Evolutionary conservation across 2,113 vertebrate species (phyloP).

Genomic region (Coracopsis vasa): DNA sequence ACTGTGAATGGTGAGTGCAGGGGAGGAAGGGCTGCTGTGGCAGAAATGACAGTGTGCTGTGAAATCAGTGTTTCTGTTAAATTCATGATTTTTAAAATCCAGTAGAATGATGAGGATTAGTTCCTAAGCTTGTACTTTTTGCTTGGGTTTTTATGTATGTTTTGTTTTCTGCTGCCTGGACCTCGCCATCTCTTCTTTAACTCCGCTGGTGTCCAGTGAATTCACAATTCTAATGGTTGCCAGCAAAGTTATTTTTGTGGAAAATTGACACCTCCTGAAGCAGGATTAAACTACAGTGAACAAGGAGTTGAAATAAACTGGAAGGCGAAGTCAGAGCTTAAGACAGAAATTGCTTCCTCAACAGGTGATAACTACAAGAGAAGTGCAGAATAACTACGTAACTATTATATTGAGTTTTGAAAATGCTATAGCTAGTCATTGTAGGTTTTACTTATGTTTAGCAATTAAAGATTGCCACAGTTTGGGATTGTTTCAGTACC

Average conservation of each 20-base stretch:
- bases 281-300: constrained; percentile 50
- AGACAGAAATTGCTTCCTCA: constrained; percentile 60
- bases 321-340: constrained; percentile 43
- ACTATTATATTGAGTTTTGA: constrained; percentile 34
- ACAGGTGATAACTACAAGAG: constrained; percentile 32
- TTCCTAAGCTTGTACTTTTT: background rate
- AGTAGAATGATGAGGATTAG: background rate
- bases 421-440: constrained; percentile 13
- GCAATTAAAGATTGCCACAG: constrained; percentile 42
- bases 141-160: background rate
- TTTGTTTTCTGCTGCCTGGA: background rate
- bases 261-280: constrained; percentile 66
- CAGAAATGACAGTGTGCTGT: background rate
- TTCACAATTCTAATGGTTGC: constrained; percentile 28
- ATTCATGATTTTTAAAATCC: background rate
- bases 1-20: background rate
- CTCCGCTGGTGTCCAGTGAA: constrained; percentile 2
- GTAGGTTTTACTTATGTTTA: background rate
- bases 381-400: constrained; percentile 37
- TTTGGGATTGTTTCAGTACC: background rate
- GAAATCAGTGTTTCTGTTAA: background rate
- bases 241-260: constrained; percentile 77
- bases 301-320: constrained; percentile 51
- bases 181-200: background rate
- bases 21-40: background rate